Evolutionary conservation across 2,113 vertebrate genomes (phyloP).

Genomic region (Hemiscyllium ocellatum): DNA sequence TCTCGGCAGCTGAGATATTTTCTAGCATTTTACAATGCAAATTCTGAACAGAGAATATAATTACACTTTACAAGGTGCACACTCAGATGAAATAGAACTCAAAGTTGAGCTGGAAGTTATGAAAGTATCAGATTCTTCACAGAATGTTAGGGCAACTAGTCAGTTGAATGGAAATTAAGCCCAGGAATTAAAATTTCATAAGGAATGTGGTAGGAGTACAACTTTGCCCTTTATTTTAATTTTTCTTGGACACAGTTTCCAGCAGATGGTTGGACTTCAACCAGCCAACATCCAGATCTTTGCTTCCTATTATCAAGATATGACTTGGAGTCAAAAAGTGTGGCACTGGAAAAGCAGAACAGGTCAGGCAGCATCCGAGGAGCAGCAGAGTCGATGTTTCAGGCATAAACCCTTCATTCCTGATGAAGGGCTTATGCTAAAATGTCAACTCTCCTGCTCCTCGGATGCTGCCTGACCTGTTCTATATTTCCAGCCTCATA

Average conservation of each 20-base stretch:
- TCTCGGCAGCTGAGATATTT: background rate
- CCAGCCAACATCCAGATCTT: background rate
- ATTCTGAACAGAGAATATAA: background rate
- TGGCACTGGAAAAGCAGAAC: too few relatives aligned
- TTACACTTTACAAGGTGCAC: background rate
- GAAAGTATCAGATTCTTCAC: background rate
- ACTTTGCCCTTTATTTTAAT: background rate
- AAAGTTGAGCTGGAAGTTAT: too few relatives aligned
- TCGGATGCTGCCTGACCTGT: too few relatives aligned
- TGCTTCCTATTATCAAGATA: background rate
- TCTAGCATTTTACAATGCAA: background rate
- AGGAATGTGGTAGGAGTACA: background rate
- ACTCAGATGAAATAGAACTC: too few relatives aligned
- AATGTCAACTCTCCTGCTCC: too few relatives aligned
- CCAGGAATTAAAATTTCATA: background rate
- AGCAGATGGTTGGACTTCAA: background rate
- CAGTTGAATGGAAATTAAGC: background rate
- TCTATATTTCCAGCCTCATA: too few relatives aligned
- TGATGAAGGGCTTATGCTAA: too few relatives aligned
- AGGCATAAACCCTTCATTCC: too few relatives aligned
- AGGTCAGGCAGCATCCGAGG: too few relatives aligned
- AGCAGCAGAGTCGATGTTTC: too few relatives aligned
- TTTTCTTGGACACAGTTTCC: background rate
- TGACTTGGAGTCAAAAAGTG: too few relatives aligned
- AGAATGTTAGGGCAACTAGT: background rate